Conservation (phyloP, 1,140 invertebrate genomes). For the Pomacea maculata region DNA sequence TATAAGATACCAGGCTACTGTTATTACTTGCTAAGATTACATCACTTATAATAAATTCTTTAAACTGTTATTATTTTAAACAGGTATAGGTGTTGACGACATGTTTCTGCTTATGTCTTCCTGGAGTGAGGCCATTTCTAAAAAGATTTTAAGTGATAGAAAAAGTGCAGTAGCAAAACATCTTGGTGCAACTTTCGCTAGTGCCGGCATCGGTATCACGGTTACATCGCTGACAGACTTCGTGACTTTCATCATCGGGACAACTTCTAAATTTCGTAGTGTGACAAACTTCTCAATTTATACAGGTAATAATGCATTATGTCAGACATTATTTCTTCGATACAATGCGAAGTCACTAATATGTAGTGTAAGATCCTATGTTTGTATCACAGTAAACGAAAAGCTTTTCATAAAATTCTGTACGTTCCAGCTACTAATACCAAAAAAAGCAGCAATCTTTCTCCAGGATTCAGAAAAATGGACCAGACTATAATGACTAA, state of each 20-base stretch:
- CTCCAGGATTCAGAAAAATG: too few relatives aligned
- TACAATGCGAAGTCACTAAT: too few relatives aligned
- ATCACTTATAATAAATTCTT: neutral
- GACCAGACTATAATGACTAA: too few relatives aligned
- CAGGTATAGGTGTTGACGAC: constrained; percentile 94
- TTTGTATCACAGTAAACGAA: too few relatives aligned
- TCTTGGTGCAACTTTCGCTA: constrained; percentile 86
- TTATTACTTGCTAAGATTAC: neutral
- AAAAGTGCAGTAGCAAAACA: constrained; percentile 73
- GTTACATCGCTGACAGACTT: constrained; percentile 96
- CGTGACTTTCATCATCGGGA: constrained; percentile 93
- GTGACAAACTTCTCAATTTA: constrained; percentile 97
- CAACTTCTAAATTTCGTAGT: constrained; percentile 91
- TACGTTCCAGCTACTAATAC: too few relatives aligned
- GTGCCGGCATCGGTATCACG: constrained; percentile 94
- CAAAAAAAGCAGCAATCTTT: too few relatives aligned
- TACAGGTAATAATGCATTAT: constrained; percentile 73
- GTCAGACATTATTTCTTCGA: neutral
- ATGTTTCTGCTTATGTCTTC: constrained; percentile 96
- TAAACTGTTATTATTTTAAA: neutral
- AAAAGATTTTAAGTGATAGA: constrained; percentile 68
- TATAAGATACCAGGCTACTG: accelerated
- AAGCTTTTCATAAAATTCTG: too few relatives aligned
- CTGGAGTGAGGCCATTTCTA: constrained; percentile 75
- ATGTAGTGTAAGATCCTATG: too few relatives aligned